A percentile compares a stretch with the other conserved stretches of the same genome.
These are phyloP conservation scores for Acromyrmex charruanus DNA, from an alignment of 1,140 invertebrate genomes.

Conservation along the genomic window DNA sequence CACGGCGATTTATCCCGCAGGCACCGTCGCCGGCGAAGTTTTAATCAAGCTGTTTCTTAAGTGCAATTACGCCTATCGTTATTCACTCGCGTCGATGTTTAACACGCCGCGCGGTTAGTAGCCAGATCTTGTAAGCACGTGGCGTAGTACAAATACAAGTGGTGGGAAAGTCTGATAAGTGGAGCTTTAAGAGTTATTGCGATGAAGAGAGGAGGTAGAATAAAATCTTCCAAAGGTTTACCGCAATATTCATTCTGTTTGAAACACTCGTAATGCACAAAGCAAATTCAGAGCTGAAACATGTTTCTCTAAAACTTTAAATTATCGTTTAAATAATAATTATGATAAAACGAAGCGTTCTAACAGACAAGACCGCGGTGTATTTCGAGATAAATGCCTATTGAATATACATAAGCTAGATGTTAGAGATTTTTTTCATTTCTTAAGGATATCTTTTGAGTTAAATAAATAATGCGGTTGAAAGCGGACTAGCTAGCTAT, in stretches of 20 bases:
- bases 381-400: slow-evolving; percentile 35
- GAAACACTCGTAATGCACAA: neutral
- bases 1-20: slow-evolving; percentile 47
- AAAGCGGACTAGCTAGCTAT: neutral
- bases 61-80: slow-evolving; percentile 48
- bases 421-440: slow-evolving; percentile 21
- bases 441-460: slow-evolving; percentile 1
- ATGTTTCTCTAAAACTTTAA: neutral
- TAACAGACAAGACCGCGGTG: neutral
- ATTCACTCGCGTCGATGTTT: slow-evolving; percentile 35
- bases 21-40: slow-evolving; percentile 12
- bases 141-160: neutral
- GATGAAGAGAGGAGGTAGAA: neutral
- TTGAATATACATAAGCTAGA: slow-evolving; percentile 22
- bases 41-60: slow-evolving; percentile 67
- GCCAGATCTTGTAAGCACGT: neutral
- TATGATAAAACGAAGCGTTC: neutral
- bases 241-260: neutral
- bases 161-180: too few relatives aligned
- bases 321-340: slow-evolving; percentile 7
- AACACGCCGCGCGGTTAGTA: slow-evolving; percentile 3
- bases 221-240: neutral
- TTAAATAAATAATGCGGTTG: slow-evolving; percentile 37
- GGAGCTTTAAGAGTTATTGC: neutral
- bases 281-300: slow-evolving; percentile 7